Conservation (phyloP, 2,888 invertebrate species). For the Orthosia incerta region DNA sequence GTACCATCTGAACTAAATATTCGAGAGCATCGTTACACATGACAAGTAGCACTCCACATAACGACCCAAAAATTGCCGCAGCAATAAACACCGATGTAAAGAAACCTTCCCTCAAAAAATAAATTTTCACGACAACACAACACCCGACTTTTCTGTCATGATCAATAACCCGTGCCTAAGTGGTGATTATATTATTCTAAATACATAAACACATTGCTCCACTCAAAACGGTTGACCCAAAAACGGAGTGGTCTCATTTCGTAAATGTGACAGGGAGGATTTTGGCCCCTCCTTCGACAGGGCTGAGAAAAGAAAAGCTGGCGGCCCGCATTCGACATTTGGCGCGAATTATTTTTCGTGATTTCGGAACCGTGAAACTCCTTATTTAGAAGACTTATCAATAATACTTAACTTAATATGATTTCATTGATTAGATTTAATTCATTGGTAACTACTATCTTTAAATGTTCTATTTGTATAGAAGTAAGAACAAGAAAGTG, state of each 20-base stretch:
- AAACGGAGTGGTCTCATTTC: slow-evolving; percentile 70
- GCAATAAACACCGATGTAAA: slow-evolving; percentile 24
- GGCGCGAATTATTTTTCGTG: slow-evolving; percentile 1
- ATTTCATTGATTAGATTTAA: background rate
- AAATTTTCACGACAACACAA: slow-evolving; percentile 14
- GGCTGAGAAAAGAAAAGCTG: slow-evolving; percentile 40
- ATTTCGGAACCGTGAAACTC: slow-evolving; percentile 5
- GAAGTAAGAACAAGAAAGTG: background rate
- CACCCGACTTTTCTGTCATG: slow-evolving; percentile 22
- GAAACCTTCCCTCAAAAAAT: slow-evolving; percentile 6
- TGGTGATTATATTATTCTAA: slow-evolving; percentile 57
- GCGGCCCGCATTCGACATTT: slow-evolving; percentile 21
- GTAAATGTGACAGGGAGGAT: slow-evolving; percentile 64
- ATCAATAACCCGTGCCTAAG: slow-evolving; percentile 52
- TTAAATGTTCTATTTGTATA: background rate
- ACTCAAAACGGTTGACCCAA: slow-evolving; percentile 77
- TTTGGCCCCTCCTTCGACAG: slow-evolving; percentile 56
- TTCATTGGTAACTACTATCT: background rate
- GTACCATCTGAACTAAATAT: slow-evolving; percentile 6
- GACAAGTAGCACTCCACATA: slow-evolving; percentile 32
- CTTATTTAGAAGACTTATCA: background rate
- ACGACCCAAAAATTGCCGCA: slow-evolving; percentile 14
- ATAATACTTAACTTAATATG: background rate
- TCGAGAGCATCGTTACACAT: slow-evolving; percentile 4
- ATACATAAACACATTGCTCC: slow-evolving; percentile 61